phyloP scores from a whole-genome alignment of 2,113 vertebrate species.

The Onychorhynchus coronatus region DNA sequence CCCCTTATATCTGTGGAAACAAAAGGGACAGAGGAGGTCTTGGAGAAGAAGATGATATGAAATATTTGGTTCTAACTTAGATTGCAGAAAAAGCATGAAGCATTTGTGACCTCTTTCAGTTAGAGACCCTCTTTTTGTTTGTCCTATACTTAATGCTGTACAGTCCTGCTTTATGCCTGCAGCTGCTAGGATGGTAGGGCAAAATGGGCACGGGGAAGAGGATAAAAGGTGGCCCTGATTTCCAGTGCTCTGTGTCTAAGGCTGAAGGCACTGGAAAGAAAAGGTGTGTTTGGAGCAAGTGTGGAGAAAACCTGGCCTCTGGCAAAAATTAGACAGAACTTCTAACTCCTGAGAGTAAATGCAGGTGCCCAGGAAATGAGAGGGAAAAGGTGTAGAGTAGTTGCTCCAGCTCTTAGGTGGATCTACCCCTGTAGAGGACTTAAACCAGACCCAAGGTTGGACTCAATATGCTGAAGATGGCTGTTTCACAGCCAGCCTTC shows the following conservation, averaged over 20 bases:
- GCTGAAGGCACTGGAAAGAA: background rate
- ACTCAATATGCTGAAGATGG: background rate
- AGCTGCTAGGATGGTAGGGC: background rate
- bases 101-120: background rate
- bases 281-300: background rate
- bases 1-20: background rate
- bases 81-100: background rate
- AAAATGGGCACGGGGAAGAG: background rate
- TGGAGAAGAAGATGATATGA: background rate
- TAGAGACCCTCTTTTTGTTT: background rate
- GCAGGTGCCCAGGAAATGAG: background rate
- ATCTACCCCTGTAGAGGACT: background rate
- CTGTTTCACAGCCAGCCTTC: background rate
- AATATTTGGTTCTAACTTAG: background rate
- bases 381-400: background rate
- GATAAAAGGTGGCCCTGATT: background rate
- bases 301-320: background rate
- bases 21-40: background rate
- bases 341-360: background rate
- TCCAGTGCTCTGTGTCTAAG: background rate
- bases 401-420: background rate
- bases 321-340: background rate
- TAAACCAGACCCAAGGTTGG: background rate
- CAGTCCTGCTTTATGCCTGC: background rate
- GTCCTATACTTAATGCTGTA: background rate